Conservation (phyloP, 2,888 invertebrate genomes). For the Troides aeacus region DNA sequence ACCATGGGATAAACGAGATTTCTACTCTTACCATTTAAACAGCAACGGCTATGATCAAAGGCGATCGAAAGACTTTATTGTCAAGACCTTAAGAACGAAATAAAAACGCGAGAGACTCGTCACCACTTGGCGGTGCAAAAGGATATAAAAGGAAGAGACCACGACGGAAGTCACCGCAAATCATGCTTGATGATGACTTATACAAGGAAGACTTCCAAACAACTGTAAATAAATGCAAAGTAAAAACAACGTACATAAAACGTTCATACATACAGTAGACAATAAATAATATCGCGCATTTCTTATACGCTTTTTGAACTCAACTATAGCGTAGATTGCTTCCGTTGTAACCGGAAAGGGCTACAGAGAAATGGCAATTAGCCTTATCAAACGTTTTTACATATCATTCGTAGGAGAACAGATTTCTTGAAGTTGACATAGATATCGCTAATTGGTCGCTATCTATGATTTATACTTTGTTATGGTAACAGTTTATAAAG, state of each 20-base stretch:
- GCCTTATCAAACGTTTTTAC: conserved; percentile 19
- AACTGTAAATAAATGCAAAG: too few species aligned
- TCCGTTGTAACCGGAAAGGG: conserved; percentile 28
- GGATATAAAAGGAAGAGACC: too few species aligned
- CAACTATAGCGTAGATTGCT: conserved; percentile 42
- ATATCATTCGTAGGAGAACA: not conserved
- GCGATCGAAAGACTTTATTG: too few species aligned
- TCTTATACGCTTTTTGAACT: conserved; percentile 4
- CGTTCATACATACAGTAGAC: too few species aligned
- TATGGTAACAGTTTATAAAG: not conserved
- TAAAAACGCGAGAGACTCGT: too few species aligned
- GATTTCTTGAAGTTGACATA: not conserved
- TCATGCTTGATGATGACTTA: too few species aligned
- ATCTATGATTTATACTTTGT: conserved; percentile 12
- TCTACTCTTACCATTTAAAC: conserved; percentile 40
- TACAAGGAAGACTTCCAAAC: not conserved
- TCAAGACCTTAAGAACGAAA: too few species aligned
- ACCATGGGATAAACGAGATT: conserved; percentile 31
- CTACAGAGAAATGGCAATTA: conserved; percentile 26
- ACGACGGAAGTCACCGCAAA: too few species aligned
- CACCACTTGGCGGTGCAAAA: too few species aligned
- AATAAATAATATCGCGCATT: not conserved
- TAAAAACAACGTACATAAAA: too few species aligned
- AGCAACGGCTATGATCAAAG: not conserved
- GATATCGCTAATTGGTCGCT: conserved; percentile 11